Conservation (phyloP, 1,140 invertebrate species). For the Drosophila erecta region DNA sequence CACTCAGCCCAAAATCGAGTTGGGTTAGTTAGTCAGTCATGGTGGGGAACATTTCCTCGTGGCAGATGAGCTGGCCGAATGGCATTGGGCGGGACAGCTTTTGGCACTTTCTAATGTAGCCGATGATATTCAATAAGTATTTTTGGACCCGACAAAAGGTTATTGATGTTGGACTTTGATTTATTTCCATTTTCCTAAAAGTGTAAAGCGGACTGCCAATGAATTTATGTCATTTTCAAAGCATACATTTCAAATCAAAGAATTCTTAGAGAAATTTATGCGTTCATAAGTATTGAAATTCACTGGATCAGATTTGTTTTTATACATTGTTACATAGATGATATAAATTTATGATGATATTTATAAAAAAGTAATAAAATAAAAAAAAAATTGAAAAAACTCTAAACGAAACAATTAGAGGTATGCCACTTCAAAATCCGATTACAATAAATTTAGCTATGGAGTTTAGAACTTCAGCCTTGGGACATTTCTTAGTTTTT, state of each 20-base stretch:
- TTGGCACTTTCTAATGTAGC: slow-evolving; percentile 61
- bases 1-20: slow-evolving; percentile 72
- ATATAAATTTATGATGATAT: no score
- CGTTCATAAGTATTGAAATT: no score
- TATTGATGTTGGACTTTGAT: slow-evolving; percentile 31
- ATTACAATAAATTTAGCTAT: no score
- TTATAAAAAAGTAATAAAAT: no score
- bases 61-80: background rate
- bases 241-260: background rate
- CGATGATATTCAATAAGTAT: slow-evolving; percentile 73
- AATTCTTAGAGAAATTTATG: background rate
- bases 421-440: no score
- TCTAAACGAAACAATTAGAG: no score
- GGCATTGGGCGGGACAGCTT: slow-evolving; percentile 1
- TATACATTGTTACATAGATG: background rate
- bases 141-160: slow-evolving; percentile 27
- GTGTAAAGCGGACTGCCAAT: background rate
- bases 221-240: background rate
- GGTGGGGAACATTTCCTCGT: slow-evolving; percentile 5
- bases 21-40: slow-evolving; percentile 58
- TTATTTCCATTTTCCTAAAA: slow-evolving; percentile 16
- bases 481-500: no score
- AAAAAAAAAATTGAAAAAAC: no score
- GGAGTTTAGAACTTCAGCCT: no score
- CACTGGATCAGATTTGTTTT: background rate